Conservation (phyloP, 2,888 invertebrate species). For the Sphaerophoria taeniata region DNA sequence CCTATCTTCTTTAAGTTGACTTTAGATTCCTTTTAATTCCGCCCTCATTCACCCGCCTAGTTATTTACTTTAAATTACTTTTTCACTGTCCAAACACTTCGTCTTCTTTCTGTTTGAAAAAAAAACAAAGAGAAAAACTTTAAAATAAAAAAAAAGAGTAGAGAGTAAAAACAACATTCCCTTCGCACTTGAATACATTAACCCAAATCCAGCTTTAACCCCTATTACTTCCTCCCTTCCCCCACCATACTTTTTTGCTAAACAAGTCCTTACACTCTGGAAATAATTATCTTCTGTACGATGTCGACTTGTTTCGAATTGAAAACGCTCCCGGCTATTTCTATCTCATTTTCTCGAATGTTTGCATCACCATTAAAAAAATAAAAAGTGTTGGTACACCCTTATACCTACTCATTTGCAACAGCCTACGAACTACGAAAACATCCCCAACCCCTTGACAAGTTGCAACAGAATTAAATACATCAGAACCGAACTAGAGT, state of each 20-base stretch:
- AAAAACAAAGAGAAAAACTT: neutral
- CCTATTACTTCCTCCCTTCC: neutral
- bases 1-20: neutral
- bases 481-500: neutral
- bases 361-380: no score
- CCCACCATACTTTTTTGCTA: no score
- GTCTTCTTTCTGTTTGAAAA: constrained; percentile 1
- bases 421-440: no score
- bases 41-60: neutral
- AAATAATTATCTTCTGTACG: constrained; percentile 54
- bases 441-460: constrained; percentile 7
- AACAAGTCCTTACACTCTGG: neutral
- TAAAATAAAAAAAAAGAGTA: neutral
- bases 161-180: constrained; percentile 29
- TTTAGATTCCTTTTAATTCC: neutral
- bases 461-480: neutral
- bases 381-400: neutral
- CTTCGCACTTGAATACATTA: constrained; percentile 67
- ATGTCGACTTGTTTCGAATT: constrained; percentile 64
- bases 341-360: no score
- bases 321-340: constrained; percentile 56
- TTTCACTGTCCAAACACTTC: constrained; percentile 33
- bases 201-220: constrained; percentile 65
- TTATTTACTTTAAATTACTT: constrained; percentile 51
- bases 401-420: constrained; percentile 33